Conservation (phyloP, 2,113 vertebrate species). For the Sphaerodactylus townsendi region DNA sequence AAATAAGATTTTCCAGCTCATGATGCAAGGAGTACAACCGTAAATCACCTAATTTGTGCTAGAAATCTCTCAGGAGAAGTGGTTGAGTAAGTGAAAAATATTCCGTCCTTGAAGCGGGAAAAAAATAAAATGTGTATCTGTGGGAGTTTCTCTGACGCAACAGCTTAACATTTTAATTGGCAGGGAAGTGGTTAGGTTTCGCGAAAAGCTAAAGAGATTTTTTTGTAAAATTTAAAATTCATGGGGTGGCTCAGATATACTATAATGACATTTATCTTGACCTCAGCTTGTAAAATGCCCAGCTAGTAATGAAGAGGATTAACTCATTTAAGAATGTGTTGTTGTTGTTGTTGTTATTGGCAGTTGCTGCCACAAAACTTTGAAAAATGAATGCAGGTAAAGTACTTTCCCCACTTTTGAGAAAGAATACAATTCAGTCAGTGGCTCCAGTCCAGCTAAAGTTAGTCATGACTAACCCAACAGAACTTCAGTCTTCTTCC, state of each 20-base stretch:
- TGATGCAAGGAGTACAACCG: conserved; percentile 23
- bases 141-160: neutral
- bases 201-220: neutral
- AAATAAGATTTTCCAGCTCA: conserved; percentile 38
- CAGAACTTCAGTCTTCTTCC: neutral
- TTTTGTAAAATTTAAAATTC: conserved; percentile 8
- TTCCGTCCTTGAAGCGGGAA: conserved; percentile 29
- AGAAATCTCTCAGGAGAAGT: conserved; percentile 33
- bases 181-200: conserved; percentile 3
- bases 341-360: neutral
- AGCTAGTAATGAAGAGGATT: neutral
- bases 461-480: neutral
- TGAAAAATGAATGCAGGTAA: neutral
- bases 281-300: neutral
- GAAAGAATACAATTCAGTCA: neutral
- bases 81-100: conserved; percentile 11
- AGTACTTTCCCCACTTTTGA: neutral
- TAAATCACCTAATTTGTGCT: neutral
- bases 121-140: neutral
- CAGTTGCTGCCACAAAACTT: neutral
- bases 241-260: conserved; percentile 7
- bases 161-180: neutral
- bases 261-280: conserved; percentile 2
- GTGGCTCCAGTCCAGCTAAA: neutral
- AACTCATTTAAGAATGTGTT: conserved; percentile 6